Evolutionary conservation across 2,797 vertebrate species (phyloP).

Genomic region (Balearica regulorum): DNA sequence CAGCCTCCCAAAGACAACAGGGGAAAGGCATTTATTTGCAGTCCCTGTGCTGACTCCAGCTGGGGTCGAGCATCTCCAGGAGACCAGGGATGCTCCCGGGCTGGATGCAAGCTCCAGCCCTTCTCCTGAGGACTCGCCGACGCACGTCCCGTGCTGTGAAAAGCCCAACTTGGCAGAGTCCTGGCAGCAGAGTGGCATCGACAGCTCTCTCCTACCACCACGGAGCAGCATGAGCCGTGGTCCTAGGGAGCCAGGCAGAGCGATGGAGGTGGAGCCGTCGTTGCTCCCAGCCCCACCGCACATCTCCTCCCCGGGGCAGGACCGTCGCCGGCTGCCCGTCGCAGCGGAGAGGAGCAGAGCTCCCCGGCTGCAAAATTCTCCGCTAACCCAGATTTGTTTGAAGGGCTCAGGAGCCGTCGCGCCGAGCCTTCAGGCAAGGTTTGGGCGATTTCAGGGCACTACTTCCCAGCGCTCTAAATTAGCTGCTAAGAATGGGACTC

Average conservation of each 20-base stretch:
- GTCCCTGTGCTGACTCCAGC: rapidly evolving
- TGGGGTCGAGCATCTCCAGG: background rate
- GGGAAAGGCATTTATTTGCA: background rate
- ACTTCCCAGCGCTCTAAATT: conserved; percentile 24
- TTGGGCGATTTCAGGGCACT: conserved; percentile 32
- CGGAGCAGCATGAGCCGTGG: rapidly evolving
- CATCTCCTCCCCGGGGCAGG: background rate
- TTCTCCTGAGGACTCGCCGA: rapidly evolving
- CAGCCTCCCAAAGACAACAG: background rate
- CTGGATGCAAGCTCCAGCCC: background rate
- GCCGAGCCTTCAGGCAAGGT: conserved; percentile 36
- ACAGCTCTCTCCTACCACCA: background rate
- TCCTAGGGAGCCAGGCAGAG: rapidly evolving
- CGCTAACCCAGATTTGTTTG: conserved; percentile 46
- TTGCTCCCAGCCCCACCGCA: background rate
- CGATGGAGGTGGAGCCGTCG: background rate
- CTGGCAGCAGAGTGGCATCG: rapidly evolving
- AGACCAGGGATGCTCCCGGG: background rate
- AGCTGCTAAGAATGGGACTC: conserved; percentile 62
- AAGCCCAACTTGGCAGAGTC: background rate
- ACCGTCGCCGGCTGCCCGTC: background rate
- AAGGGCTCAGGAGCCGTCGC: background rate
- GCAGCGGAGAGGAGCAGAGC: background rate
- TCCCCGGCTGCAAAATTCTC: background rate
- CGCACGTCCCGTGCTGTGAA: background rate